Base-by-base conservation (phyloP, 2,113 vertebrate species). In the Diglossa brunneiventris region DNA sequence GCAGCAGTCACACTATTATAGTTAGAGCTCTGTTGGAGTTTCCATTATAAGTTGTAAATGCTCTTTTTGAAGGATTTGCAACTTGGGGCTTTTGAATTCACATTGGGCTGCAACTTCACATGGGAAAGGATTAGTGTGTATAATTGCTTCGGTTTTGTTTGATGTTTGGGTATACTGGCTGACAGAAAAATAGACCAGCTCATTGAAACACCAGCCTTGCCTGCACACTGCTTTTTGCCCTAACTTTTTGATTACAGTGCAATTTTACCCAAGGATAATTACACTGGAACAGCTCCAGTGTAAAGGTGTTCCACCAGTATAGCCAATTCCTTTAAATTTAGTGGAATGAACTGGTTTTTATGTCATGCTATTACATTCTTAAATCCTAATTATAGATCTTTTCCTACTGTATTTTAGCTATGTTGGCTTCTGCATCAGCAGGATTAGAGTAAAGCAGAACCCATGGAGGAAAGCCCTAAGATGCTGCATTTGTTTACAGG, bases 41-140 rank as follows among this genome's bases (percentile, higher is more conserved):
- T 97, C 93, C 69, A 93, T 95, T 95, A 96, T 96, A 96, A 94
- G 61, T 82, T 95, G 86, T 95, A 96, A 94, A 96, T 91, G 89
- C 87, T 66, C 64, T 88, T 95, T 97, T 95, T 95, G 84, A 96
- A 81, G 87, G 95, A 97, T 97, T 92, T 95, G 67, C 83, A 87
- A 91, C 87, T 92, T 83, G 62, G 56, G 67, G 49, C 92, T 94
- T 78, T 96, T 94, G 79, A 92, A 96, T 96, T 96, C 96, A 85
- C 91, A 86, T 93, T 77, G 92, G 92, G 80, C 92, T 94, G 80
- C 69, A 95, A 86, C 89, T 90, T 94, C 94, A 91, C 87, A 55
- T 83, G 68, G 94, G 92, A 72, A 95, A 94, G 81, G 87, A 92
- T 96, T 96, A 94, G 88, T 90, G 61, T 90, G 58, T 84, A 75